Conservation (phyloP, 2,113 vertebrate species). For the Cairina moschata region DNA sequence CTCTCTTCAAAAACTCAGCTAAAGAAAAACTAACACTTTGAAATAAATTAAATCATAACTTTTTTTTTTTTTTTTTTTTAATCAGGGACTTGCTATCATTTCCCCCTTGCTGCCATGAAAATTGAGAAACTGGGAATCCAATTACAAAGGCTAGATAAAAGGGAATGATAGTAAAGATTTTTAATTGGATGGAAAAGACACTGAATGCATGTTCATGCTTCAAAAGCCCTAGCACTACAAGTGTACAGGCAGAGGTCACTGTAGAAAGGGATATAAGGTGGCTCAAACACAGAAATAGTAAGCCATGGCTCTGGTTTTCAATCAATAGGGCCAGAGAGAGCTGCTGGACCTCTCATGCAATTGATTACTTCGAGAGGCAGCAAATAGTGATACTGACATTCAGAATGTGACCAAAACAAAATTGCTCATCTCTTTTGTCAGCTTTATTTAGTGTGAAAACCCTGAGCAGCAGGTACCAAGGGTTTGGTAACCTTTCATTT, state of each 20-base stretch:
- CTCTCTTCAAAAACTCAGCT: no score
- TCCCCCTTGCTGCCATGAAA: slow-evolving; percentile 64
- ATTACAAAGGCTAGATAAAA: slow-evolving; percentile 80
- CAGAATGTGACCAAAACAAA: slow-evolving; percentile 5
- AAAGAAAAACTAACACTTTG: background rate
- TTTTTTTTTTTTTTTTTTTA: background rate
- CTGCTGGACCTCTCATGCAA: background rate
- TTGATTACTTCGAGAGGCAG: background rate
- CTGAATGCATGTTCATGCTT: slow-evolving; percentile 18
- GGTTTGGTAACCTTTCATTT: background rate
- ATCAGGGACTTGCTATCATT: slow-evolving; percentile 59
- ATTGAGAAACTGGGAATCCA: slow-evolving; percentile 78
- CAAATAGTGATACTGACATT: slow-evolving; percentile 16
- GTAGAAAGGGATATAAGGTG: slow-evolving; percentile 10
- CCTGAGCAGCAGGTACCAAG: background rate
- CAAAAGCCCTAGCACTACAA: background rate
- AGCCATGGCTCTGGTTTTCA: background rate
- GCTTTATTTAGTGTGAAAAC: slow-evolving; percentile 16
- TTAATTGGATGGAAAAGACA: slow-evolving; percentile 74
- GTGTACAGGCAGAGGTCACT: slow-evolving; percentile 5
- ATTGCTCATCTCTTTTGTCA: background rate
- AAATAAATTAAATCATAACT: slow-evolving; percentile 66
- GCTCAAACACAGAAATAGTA: background rate
- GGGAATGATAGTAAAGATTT: slow-evolving; percentile 70
- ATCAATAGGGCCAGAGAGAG: background rate